These are phyloP conservation scores for Embiotoca jacksoni DNA, from an alignment of 2,113 vertebrate genomes.

Conservation along the genomic window DNA sequence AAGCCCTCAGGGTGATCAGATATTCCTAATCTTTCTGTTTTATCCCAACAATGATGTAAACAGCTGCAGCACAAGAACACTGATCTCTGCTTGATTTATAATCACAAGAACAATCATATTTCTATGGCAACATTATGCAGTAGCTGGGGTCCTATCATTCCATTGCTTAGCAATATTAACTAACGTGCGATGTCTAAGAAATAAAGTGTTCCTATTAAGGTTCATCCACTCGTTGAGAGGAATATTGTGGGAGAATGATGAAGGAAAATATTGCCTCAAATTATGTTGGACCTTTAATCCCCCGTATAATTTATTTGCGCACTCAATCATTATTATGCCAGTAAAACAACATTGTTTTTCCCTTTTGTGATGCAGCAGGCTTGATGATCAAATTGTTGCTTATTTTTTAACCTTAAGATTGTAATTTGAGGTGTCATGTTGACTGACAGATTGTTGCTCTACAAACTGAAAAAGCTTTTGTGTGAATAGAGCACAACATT, in stretches of 20 bases:
- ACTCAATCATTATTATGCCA: conserved; percentile 16
- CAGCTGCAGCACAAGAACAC: conserved; percentile 55
- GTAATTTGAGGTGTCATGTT: conserved; percentile 39
- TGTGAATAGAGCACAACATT: conserved; percentile 27
- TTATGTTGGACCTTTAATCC: conserved; percentile 53
- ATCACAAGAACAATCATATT: conserved; percentile 70
- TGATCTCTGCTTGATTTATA: conserved; percentile 58
- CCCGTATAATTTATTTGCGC: conserved; percentile 42
- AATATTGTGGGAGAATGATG: conserved; percentile 34
- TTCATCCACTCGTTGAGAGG: conserved; percentile 26
- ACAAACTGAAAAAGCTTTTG: conserved; percentile 31
- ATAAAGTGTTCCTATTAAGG: conserved; percentile 28
- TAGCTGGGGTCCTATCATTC: conserved; percentile 47
- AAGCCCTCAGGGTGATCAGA: conserved; percentile 9
- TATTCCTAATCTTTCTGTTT: neutral
- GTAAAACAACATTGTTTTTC: conserved; percentile 32
- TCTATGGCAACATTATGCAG: conserved; percentile 64
- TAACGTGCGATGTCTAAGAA: conserved; percentile 47
- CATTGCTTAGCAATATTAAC: conserved; percentile 57
- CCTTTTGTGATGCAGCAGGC: conserved; percentile 15
- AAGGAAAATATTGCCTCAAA: conserved; percentile 43
- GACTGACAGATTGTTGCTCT: conserved; percentile 38
- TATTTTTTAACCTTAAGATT: conserved; percentile 29
- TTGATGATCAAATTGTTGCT: conserved; percentile 39
- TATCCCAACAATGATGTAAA: conserved; percentile 34